Base-by-base conservation (phyloP, 2,888 invertebrate species). In the Pristionchus entomophagus region DNA sequence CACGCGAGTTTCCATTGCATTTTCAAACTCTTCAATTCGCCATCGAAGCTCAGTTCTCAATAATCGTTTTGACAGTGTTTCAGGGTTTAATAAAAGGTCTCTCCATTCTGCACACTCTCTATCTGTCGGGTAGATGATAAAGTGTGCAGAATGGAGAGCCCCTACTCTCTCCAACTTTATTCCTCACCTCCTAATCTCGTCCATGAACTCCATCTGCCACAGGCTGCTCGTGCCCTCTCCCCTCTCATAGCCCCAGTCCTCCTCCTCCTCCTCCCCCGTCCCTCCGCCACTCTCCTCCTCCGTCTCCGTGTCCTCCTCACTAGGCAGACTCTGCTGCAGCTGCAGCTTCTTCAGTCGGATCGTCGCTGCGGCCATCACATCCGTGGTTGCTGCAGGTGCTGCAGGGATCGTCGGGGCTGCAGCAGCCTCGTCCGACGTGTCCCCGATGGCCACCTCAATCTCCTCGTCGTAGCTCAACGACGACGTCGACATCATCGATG, bases 161-260 rank as follows among this genome's bases (percentile, higher is more conserved):
- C n/a, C n/a, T n/a, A n/a, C n/a, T n/a, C n/a, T n/a, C n/a, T n/a
- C n/a, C n/a, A n/a, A n/a, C n/a, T n/a, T n/a, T n/a, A 22, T 8
- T 32, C 22, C 51, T 82, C 59, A 82, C 82, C 56, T 29, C 32
- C 82, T 56, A 82, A 82, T 82, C 22, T 62, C 65, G 10, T 22
- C 77, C 85, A 85, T 85, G 19, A 85, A 85, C 53, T 85, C 85
- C 51, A 85, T 26, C 1, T 85, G 29, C 77, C 73, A 77, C 56
- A 85, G 45, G 3, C 51, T 12, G 41, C 62, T 59, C 35, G 85
- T 51, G 22, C 53, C 73, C 35, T 62, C 17, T 41, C 83, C n/a
- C n/a, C n/a, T 14, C 17, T 62, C 32, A n/a, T 65, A 84, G 17
- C 83, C 83, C 32, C 45, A 84, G 32, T 80, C 77, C 80, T 73